phyloP scores from a whole-genome alignment of 2,797 vertebrate genomes.

The Garrulus glandarius region DNA sequence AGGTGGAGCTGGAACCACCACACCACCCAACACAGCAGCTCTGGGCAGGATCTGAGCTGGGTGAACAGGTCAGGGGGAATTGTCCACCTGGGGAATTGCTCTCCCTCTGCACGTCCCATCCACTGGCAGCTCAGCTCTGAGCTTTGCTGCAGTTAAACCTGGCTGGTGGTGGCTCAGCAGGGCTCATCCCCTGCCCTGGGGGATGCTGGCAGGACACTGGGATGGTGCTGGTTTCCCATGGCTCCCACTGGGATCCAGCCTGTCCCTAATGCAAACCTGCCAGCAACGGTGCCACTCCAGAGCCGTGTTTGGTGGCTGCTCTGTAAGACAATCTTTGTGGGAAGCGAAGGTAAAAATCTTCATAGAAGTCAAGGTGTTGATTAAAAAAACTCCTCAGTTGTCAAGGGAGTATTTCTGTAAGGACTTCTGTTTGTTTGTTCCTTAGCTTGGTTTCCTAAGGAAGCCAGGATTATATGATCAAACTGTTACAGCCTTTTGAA shows the following conservation, averaged over 20 bases:
- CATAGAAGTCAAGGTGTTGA: conserved; percentile 30
- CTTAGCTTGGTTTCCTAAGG: conserved; percentile 59
- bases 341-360: conserved; percentile 37
- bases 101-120: neutral
- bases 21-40: neutral
- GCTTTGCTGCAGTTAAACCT: neutral
- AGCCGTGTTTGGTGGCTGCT: neutral
- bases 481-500: conserved; percentile 64
- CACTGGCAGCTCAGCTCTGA: neutral
- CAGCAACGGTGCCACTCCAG: neutral
- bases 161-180: neutral
- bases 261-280: neutral
- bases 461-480: conserved; percentile 60
- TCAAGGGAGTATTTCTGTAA: conserved; percentile 21
- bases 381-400: neutral
- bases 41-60: neutral
- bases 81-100: neutral
- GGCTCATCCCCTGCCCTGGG: neutral
- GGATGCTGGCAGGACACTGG: neutral
- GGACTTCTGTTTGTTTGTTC: conserved; percentile 58
- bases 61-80: neutral
- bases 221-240: neutral
- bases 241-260: neutral
- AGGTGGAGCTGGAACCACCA: neutral
- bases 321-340: conserved; percentile 49